These are phyloP conservation scores for Apostichopus parvimensis DNA, from an alignment of 35 echinoderm and acorn worm genomes.

Conservation along the genomic window DNA sequence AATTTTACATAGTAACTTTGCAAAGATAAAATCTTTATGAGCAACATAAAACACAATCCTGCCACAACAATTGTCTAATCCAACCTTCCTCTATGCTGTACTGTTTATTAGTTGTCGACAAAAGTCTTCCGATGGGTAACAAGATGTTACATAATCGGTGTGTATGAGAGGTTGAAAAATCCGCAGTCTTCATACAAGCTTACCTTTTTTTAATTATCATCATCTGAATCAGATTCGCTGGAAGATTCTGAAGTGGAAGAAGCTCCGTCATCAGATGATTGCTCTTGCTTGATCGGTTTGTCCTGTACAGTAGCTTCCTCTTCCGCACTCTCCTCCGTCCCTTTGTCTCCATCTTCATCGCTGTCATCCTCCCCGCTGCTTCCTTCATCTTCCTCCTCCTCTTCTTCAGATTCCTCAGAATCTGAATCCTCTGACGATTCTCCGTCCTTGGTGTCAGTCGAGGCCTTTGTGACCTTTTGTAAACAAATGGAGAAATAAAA, in stretches of 20 bases:
- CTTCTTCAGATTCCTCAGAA: slow-evolving; percentile 26
- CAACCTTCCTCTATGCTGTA: too few species aligned
- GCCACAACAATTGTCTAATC: too few species aligned
- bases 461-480: background rate
- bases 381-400: slow-evolving; percentile 18
- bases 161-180: too few species aligned
- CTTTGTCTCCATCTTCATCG: slow-evolving; percentile 8
- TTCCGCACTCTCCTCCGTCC: slow-evolving; percentile 24
- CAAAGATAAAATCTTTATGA: too few species aligned
- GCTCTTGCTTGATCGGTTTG: background rate
- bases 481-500: background rate
- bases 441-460: background rate
- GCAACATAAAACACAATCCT: too few species aligned
- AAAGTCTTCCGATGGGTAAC: too few species aligned
- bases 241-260: slow-evolving; percentile 17
- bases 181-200: too few species aligned
- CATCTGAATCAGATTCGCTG: slow-evolving; percentile 20
- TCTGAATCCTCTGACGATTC: slow-evolving; percentile 27
- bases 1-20: too few species aligned
- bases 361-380: slow-evolving; percentile 7
- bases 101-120: too few species aligned
- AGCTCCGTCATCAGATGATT: slow-evolving; percentile 13
- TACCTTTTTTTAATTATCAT: slow-evolving; percentile 2
- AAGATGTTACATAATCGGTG: too few species aligned
- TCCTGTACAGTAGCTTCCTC: background rate